Evolutionary conservation across 1,140 invertebrate species (phyloP).

Genomic region (Globodera rostochiensis): DNA sequence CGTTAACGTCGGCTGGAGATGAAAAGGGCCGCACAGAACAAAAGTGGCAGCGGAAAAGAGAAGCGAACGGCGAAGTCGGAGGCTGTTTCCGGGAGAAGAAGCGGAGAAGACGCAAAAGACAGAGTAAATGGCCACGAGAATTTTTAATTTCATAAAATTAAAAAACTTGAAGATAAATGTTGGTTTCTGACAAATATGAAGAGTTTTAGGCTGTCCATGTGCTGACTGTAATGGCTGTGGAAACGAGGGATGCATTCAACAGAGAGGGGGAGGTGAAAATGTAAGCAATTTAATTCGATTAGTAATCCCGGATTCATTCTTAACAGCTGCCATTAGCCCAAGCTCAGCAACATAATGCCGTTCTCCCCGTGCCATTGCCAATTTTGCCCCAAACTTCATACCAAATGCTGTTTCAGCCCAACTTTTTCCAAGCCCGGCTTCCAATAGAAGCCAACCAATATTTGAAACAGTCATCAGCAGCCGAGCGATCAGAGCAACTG

Average conservation of each 20-base stretch:
- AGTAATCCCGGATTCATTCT: not conserved
- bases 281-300: not conserved
- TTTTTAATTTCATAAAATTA: too few relatives aligned
- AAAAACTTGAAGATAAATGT: not conserved
- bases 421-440: too few relatives aligned
- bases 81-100: not conserved
- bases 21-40: not conserved
- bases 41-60: not conserved
- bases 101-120: slow-evolving; percentile 3
- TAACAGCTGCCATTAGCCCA: not conserved
- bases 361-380: not conserved
- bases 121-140: not conserved
- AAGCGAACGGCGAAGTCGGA: not conserved
- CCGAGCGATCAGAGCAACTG: too few relatives aligned
- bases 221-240: not conserved
- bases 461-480: too few relatives aligned
- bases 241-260: not conserved
- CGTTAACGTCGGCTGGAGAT: not conserved
- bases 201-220: too few relatives aligned
- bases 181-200: not conserved
- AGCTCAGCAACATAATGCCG: not conserved
- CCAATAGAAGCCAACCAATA: too few relatives aligned
- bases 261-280: not conserved
- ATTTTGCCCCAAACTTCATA: not conserved
- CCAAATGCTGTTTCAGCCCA: too few relatives aligned